Evolutionary conservation across 1,140 invertebrate genomes (phyloP).

Genomic region (Melanaphis sacchari): DNA sequence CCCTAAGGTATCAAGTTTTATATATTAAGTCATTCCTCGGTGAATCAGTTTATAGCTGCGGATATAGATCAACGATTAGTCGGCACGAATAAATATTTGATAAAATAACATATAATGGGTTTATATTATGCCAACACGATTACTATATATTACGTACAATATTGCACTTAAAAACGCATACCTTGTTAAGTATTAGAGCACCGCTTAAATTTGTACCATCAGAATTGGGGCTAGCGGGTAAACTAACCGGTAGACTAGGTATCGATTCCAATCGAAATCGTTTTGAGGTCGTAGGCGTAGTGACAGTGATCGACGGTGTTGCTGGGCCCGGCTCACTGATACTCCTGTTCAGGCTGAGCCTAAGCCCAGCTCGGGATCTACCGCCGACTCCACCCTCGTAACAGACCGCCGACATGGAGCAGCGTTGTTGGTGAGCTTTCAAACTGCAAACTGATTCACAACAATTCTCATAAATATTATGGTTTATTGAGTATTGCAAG

Average conservation of each 20-base stretch:
- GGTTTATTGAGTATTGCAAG: background rate
- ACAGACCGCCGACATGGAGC: slow-evolving; percentile 66
- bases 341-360: slow-evolving; percentile 69
- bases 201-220: slow-evolving; percentile 68
- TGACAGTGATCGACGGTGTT: slow-evolving; percentile 64
- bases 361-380: slow-evolving; percentile 68
- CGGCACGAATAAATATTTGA: background rate
- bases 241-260: slow-evolving; percentile 63
- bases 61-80: background rate
- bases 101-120: slow-evolving; percentile 8
- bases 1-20: background rate
- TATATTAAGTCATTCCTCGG: slow-evolving; percentile 24
- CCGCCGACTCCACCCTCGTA: slow-evolving; percentile 66
- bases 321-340: slow-evolving; percentile 70
- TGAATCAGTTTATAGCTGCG: slow-evolving; percentile 3
- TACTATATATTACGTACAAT: background rate
- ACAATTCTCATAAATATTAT: background rate
- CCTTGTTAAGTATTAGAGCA: slow-evolving; percentile 65
- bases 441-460: slow-evolving; percentile 34
- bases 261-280: slow-evolving; percentile 59
- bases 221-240: slow-evolving; percentile 69
- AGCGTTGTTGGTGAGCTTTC: slow-evolving; percentile 44
- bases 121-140: background rate
- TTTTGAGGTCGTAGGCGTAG: slow-evolving; percentile 70
- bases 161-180: slow-evolving; percentile 58